A percentile compares a stretch with the other conserved stretches of the same genome.
Evolutionary conservation across 2,113 vertebrate species (phyloP).

Genomic region (Psilopogon haemacephalus): DNA sequence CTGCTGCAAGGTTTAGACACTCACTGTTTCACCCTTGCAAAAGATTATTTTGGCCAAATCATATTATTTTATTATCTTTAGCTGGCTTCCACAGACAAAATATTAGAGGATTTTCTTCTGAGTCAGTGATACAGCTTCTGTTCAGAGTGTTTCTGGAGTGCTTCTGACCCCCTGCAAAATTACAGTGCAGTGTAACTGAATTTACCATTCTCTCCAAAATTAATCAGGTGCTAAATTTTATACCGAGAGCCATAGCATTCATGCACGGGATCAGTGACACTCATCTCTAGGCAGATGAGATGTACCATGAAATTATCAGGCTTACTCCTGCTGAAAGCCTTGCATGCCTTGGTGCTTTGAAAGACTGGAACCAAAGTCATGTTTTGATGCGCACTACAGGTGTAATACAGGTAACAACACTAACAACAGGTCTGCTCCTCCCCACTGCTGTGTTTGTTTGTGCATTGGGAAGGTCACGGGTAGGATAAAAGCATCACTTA

Average conservation of each 20-base stretch:
- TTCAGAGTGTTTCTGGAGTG: neutral
- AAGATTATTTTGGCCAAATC: conserved; percentile 17
- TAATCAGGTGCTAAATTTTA: neutral
- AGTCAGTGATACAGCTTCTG: conserved; percentile 18
- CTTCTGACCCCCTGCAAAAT: neutral
- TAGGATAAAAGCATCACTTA: neutral
- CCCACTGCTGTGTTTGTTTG: neutral
- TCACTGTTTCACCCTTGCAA: neutral
- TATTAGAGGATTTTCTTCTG: conserved; percentile 46
- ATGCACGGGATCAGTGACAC: neutral
- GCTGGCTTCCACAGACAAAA: conserved; percentile 10
- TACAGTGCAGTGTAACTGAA: neutral
- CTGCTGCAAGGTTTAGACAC: neutral
- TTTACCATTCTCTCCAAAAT: neutral
- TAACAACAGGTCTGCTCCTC: neutral
- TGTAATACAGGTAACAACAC: neutral
- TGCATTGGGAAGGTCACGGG: neutral
- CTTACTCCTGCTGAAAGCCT: neutral
- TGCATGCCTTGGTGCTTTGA: neutral
- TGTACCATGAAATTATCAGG: neutral
- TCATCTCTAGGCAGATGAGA: neutral
- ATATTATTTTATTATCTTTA: too few relatives aligned
- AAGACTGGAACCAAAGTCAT: neutral
- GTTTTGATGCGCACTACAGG: neutral
- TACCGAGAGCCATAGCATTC: neutral